A percentile compares a stretch with the other conserved stretches of the same genome.
These are phyloP conservation scores for Silvanus unidentatus DNA, from an alignment of 2,888 invertebrate genomes.

Conservation along the genomic window DNA sequence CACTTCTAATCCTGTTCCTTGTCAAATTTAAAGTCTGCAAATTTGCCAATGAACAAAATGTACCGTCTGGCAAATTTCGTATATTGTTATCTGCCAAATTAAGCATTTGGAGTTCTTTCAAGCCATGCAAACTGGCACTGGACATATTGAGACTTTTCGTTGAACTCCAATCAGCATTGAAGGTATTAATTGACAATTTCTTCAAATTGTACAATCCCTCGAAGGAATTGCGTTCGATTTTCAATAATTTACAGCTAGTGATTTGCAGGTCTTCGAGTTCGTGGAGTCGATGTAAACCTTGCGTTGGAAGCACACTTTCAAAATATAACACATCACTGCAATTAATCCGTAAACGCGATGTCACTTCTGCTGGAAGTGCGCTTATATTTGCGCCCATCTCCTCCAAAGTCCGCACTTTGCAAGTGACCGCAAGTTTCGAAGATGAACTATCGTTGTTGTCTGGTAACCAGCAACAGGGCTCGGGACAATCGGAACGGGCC, in stretches of 20 bases:
- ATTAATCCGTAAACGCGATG: constrained; percentile 65
- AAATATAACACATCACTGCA: constrained; percentile 73
- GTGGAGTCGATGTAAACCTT: constrained; percentile 59
- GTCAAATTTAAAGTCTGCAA: constrained; percentile 80
- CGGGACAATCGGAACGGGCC: constrained; percentile 44
- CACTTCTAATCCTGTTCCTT: constrained; percentile 71
- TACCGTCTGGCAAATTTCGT: constrained; percentile 69
- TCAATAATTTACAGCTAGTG: constrained; percentile 73
- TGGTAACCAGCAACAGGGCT: constrained; percentile 47
- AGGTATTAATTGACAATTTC: constrained; percentile 70
- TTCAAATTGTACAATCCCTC: constrained; percentile 74
- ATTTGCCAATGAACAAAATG: constrained; percentile 73
- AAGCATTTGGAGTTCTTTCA: constrained; percentile 72
- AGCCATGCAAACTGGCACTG: constrained; percentile 65
- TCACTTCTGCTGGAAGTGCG: constrained; percentile 62
- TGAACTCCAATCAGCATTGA: constrained; percentile 73
- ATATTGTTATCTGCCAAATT: constrained; percentile 82
- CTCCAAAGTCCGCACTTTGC: constrained; percentile 66
- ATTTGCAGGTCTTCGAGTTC: constrained; percentile 70
- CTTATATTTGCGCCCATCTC: constrained; percentile 62
- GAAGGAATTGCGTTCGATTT: constrained; percentile 71
- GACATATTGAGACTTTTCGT: constrained; percentile 69
- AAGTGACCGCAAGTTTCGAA: constrained; percentile 54
- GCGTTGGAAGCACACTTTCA: constrained; percentile 69
- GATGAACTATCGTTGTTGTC: constrained; percentile 48